Conservation (phyloP, 2,113 vertebrate species). For the Malurus alboscapulatus region DNA sequence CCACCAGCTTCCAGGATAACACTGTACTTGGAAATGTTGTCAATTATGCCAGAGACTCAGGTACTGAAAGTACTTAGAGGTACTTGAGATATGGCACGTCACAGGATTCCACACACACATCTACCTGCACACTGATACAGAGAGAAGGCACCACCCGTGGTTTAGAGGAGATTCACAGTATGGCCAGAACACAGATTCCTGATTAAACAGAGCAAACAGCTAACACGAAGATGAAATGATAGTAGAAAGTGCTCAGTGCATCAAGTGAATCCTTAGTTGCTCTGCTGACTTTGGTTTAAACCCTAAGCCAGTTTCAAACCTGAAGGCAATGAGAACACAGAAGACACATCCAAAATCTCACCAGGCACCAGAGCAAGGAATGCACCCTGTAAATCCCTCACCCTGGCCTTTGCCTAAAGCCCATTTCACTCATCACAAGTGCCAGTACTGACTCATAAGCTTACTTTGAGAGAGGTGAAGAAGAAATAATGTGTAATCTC, state of each 20-base stretch:
- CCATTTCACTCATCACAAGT: background rate
- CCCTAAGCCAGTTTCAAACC: background rate
- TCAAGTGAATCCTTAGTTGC: background rate
- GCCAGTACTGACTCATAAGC: background rate
- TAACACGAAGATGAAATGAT: background rate
- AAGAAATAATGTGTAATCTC: background rate
- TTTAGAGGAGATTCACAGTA: background rate
- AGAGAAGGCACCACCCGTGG: background rate
- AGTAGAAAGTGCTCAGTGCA: background rate
- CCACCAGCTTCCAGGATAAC: background rate
- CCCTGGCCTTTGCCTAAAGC: background rate
- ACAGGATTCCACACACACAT: fast-evolving
- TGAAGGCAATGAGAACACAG: background rate
- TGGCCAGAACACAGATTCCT: background rate
- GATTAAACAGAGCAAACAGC: background rate
- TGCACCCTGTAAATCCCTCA: background rate
- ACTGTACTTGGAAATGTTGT: background rate
- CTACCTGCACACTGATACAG: no score
- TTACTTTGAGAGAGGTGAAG: background rate
- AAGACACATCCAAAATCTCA: background rate
- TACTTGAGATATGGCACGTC: background rate
- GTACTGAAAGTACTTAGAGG: background rate
- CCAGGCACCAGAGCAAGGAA: background rate
- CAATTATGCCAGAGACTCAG: background rate
- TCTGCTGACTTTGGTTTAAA: background rate